Evolutionary conservation across 2,888 invertebrate species (phyloP).

Genomic region (Brassicogethes aeneus): DNA sequence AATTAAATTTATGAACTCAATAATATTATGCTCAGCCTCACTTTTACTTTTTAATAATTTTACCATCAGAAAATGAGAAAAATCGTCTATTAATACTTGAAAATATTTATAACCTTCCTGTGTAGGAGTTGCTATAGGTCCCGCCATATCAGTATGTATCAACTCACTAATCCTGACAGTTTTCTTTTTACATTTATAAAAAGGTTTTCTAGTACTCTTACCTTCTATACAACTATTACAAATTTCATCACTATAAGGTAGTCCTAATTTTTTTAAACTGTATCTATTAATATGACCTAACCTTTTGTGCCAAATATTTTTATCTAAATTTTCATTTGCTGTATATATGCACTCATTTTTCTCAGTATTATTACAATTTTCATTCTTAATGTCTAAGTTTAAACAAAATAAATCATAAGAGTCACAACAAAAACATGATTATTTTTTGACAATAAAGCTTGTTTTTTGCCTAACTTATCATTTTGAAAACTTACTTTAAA

Average conservation of each 20-base stretch:
- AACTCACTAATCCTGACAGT: conserved; percentile 15
- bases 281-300: conserved; percentile 8
- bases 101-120: conserved; percentile 13
- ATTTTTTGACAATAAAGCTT: conserved; percentile 1
- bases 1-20: conserved; percentile 13
- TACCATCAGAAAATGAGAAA: conserved; percentile 13
- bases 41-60: conserved; percentile 12
- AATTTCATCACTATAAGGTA: conserved; percentile 6
- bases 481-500: conserved; percentile 8
- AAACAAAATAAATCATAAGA: conserved; percentile 8
- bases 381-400: conserved; percentile 6
- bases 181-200: conserved; percentile 11
- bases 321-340: conserved; percentile 1
- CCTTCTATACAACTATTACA: conserved; percentile 10
- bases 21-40: conserved; percentile 12
- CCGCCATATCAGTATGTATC: conserved; percentile 16
- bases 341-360: background rate
- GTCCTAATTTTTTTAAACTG: conserved; percentile 6
- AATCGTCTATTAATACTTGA: conserved; percentile 17
- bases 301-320: conserved; percentile 5
- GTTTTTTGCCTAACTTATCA: conserved; percentile 2
- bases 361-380: conserved; percentile 3
- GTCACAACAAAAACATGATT: conserved; percentile 7
- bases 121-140: conserved; percentile 13
- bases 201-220: conserved; percentile 14